phyloP scores from a whole-genome alignment of 2,797 vertebrate species.

The Scolopax rusticola region DNA sequence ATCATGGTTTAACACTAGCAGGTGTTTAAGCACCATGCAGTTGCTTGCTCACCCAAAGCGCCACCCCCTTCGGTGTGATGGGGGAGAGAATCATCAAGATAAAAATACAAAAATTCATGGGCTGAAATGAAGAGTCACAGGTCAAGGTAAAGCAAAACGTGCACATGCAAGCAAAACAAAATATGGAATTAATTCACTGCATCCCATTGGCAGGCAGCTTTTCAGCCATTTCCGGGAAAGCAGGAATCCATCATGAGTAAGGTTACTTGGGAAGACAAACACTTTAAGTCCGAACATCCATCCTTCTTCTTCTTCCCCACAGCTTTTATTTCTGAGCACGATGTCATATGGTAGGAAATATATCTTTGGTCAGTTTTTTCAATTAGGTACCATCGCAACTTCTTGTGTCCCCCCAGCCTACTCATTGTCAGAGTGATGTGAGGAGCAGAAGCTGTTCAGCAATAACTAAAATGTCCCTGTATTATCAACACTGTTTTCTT shows the following conservation, averaged over 20 bases:
- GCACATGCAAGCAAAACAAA: rapidly evolving
- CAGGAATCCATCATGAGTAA: rapidly evolving
- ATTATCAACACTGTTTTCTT: not conserved
- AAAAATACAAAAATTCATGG: not conserved
- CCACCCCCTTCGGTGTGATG: rapidly evolving
- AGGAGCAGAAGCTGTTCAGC: not conserved
- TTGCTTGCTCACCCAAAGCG: not conserved
- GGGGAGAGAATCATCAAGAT: not conserved
- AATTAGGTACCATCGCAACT: rapidly evolving
- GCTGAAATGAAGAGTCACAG: not conserved
- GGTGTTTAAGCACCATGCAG: not conserved
- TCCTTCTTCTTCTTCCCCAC: not conserved
- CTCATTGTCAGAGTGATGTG: rapidly evolving
- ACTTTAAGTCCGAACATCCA: rapidly evolving
- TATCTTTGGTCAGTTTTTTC: not conserved
- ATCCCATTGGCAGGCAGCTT: not conserved
- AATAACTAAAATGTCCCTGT: not conserved
- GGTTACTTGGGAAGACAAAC: not conserved
- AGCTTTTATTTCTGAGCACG: not conserved
- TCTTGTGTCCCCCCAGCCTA: not conserved
- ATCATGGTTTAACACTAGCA: not conserved
- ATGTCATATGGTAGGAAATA: not conserved
- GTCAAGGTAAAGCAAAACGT: not conserved
- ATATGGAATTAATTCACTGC: not conserved
- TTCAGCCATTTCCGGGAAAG: not conserved